phyloP scores from a whole-genome alignment of 1,140 invertebrate species.

The Conus ventricosus region DNA sequence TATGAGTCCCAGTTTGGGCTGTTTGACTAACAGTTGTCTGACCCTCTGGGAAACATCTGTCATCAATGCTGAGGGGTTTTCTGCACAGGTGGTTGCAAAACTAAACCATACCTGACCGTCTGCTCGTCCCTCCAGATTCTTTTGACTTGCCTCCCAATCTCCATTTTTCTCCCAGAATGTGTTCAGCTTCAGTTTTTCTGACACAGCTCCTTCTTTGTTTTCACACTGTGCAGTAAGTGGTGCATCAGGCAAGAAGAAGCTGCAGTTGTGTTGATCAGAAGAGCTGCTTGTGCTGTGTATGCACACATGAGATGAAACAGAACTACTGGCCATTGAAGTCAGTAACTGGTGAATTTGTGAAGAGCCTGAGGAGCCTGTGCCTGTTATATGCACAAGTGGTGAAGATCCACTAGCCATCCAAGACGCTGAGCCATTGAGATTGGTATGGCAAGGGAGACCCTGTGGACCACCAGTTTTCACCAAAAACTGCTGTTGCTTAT shows the following conservation, averaged over 20 bases:
- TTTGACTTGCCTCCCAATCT: constrained; percentile 20
- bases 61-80: not conserved
- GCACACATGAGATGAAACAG: constrained; percentile 30
- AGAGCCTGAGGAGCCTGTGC: constrained; percentile 48
- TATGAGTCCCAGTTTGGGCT: not conserved
- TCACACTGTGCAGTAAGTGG: not conserved
- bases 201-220: not conserved
- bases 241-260: not conserved
- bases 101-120: constrained; percentile 65
- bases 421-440: constrained; percentile 41
- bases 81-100: constrained; percentile 49
- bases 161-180: not conserved
- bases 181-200: not conserved
- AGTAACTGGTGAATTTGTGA: constrained; percentile 67
- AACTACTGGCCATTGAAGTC: constrained; percentile 42
- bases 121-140: constrained; percentile 57
- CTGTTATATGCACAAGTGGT: constrained; percentile 55
- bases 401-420: constrained; percentile 27
- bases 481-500: constrained; percentile 13
- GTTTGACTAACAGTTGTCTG: not conserved
- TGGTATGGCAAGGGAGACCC: constrained; percentile 37
- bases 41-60: not conserved
- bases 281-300: not conserved
- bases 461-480: not conserved
- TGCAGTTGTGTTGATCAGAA: constrained; percentile 18